phyloP scores from a whole-genome alignment of 2,888 invertebrate species.

The Brachynemurus nebulosus region DNA sequence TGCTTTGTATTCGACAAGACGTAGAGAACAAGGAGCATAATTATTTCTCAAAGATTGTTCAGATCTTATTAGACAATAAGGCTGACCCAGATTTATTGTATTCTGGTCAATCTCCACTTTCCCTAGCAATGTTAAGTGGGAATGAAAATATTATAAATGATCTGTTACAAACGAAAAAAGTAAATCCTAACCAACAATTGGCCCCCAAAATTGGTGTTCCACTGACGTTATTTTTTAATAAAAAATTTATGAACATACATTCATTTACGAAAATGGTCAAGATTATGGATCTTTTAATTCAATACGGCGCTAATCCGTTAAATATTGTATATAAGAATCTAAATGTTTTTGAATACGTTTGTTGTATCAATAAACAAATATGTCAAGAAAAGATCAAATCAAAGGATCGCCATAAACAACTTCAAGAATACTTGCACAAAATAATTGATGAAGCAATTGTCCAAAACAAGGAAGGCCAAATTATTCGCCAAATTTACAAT shows the following conservation, averaged over 20 bases:
- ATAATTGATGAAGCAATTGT: neutral
- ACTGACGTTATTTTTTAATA: neutral
- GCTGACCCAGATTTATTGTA: neutral
- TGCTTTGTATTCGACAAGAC: neutral
- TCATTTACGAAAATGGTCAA: neutral
- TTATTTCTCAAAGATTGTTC: neutral
- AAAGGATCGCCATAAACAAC: neutral
- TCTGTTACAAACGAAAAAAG: neutral
- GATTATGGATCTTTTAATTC: neutral
- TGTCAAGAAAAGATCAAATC: neutral
- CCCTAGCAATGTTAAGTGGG: neutral
- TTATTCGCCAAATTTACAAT: neutral
- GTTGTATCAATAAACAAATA: neutral
- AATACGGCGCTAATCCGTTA: neutral
- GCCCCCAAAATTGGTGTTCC: neutral
- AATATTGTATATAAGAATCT: neutral
- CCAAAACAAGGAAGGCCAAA: neutral
- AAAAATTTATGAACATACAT: neutral
- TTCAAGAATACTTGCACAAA: neutral
- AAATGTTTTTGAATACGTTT: neutral
- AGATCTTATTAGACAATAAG: neutral
- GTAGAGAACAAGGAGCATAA: neutral
- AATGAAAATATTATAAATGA: neutral
- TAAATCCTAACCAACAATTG: neutral
- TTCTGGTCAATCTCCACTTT: neutral